Percentiles rank a stretch among this genome's conserved stretches.
These are phyloP conservation scores for Gallinago undulata DNA, from an alignment of 2,113 vertebrate species.

Conservation along the genomic window DNA sequence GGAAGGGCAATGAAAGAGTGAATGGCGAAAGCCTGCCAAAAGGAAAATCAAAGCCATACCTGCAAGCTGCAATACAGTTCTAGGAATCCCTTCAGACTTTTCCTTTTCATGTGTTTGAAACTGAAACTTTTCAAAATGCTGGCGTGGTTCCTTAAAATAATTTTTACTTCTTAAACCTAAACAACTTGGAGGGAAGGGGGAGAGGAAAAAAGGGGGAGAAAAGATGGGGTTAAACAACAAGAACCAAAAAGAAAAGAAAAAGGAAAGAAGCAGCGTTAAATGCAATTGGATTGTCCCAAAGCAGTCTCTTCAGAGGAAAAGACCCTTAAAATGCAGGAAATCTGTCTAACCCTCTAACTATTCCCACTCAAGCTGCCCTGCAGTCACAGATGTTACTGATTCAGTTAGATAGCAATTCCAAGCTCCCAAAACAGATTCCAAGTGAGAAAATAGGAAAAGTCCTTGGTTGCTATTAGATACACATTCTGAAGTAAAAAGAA, in stretches of 20 bases:
- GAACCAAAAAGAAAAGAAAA: neutral
- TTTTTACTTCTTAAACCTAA: slow-evolving; percentile 59
- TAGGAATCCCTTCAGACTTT: slow-evolving; percentile 58
- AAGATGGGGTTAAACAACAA: neutral
- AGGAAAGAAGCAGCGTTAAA: slow-evolving; percentile 46
- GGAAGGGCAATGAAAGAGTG: slow-evolving; percentile 59
- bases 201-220: neutral
- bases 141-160: slow-evolving; percentile 33
- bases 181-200: neutral
- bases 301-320: slow-evolving; percentile 55
- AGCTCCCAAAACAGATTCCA: slow-evolving; percentile 78
- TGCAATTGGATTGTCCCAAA: slow-evolving; percentile 59
- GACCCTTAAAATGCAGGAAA: slow-evolving; percentile 79
- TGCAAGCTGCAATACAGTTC: slow-evolving; percentile 62
- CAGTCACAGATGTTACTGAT: slow-evolving; percentile 85
- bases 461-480: slow-evolving; percentile 82
- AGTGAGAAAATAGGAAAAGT: slow-evolving; percentile 81
- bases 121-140: slow-evolving; percentile 63
- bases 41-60: slow-evolving; percentile 73
- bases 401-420: slow-evolving; percentile 79
- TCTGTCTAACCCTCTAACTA: slow-evolving; percentile 69
- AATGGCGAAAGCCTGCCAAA: slow-evolving; percentile 55
- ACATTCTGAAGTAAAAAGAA: slow-evolving; percentile 75
- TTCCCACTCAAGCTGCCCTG: slow-evolving; percentile 64
- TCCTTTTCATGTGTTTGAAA: slow-evolving; percentile 65